These are phyloP conservation scores for Lutraria lutraria DNA, from an alignment of 2,888 invertebrate genomes.

Conservation along the genomic window DNA sequence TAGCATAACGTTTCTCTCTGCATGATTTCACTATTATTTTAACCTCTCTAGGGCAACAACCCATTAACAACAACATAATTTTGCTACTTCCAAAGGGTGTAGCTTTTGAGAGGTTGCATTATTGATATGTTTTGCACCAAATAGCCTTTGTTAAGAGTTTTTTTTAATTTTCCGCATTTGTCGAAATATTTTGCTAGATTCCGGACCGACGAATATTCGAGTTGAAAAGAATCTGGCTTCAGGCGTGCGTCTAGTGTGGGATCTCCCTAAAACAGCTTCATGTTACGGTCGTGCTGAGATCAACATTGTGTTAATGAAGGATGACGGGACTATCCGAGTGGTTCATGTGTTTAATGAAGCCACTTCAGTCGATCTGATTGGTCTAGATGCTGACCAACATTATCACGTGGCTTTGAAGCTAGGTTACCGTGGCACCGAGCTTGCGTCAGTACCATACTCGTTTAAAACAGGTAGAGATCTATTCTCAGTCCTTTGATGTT, in stretches of 20 bases:
- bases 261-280: slow-evolving; percentile 49
- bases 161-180: too few relatives aligned
- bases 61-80: too few relatives aligned
- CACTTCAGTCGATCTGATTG: slow-evolving; percentile 53
- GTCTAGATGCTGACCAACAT: slow-evolving; percentile 54
- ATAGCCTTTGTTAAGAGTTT: too few relatives aligned
- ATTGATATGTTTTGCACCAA: too few relatives aligned
- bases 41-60: too few relatives aligned
- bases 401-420: slow-evolving; percentile 54
- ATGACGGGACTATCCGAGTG: slow-evolving; percentile 30
- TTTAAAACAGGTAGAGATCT: slow-evolving; percentile 54
- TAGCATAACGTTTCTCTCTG: too few relatives aligned
- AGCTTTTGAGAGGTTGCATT: too few relatives aligned
- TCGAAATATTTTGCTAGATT: slow-evolving; percentile 46
- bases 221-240: slow-evolving; percentile 47
- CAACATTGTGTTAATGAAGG: slow-evolving; percentile 27
- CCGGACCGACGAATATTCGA: slow-evolving; percentile 64
- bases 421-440: slow-evolving; percentile 40
- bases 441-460: slow-evolving; percentile 46
- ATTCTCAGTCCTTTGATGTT: neutral
- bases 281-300: slow-evolving; percentile 61
- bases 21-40: too few relatives aligned
- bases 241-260: slow-evolving; percentile 59
- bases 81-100: too few relatives aligned
- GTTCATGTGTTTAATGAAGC: slow-evolving; percentile 43